phyloP scores from a whole-genome alignment of 2,888 invertebrate genomes.

The Pherbina coryleti region DNA sequence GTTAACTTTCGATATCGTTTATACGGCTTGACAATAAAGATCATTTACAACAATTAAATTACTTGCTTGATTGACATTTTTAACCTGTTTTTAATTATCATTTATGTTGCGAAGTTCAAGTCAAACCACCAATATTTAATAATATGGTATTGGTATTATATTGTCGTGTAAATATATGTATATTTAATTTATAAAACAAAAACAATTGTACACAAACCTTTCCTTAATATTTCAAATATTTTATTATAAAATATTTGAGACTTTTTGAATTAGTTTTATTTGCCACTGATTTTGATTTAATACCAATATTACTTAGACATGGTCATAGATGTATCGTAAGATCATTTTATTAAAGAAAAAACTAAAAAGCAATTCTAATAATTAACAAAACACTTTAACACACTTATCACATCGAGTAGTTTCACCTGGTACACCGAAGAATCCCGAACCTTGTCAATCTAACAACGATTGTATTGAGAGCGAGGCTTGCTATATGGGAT shows the following conservation, averaged over 20 bases:
- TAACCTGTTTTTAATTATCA: too few species aligned
- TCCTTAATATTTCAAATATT: not conserved
- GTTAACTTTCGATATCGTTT: too few species aligned
- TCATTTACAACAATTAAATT: too few species aligned
- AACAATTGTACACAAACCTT: not conserved
- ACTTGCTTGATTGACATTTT: too few species aligned
- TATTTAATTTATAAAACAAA: not conserved
- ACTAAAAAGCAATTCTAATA: conserved; percentile 12
- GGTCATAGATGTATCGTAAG: not conserved
- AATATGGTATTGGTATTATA: conserved; percentile 28
- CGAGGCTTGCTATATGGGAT: conserved; percentile 85
- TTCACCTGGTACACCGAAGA: conserved; percentile 78
- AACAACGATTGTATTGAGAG: conserved; percentile 87
- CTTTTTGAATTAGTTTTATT: conserved; percentile 5
- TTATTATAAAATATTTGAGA: not conserved
- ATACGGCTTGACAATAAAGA: too few species aligned
- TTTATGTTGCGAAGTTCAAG: too few species aligned
- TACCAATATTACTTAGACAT: conserved; percentile 30
- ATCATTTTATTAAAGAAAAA: conserved; percentile 28
- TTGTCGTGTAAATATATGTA: not conserved
- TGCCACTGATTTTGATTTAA: not conserved
- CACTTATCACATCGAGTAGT: conserved; percentile 70
- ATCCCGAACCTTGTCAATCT: conserved; percentile 84
- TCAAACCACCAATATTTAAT: not conserved
- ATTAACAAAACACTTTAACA: conserved; percentile 47